These are phyloP conservation scores for Julus scanicus DNA, from an alignment of 2,888 invertebrate species.

Conservation along the genomic window DNA sequence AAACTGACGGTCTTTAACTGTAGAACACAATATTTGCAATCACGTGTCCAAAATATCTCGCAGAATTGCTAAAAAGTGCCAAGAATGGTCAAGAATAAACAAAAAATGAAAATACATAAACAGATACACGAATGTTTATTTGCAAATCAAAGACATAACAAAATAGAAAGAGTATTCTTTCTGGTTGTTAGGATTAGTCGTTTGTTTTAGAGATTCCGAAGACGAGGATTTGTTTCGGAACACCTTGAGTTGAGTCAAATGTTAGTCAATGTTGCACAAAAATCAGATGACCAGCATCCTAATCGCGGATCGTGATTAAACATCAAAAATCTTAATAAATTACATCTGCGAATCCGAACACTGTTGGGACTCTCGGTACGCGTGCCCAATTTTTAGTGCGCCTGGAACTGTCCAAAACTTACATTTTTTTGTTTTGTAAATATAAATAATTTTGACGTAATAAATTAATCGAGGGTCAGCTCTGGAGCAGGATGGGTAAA, in stretches of 20 bases:
- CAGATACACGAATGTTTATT: background rate
- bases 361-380: background rate
- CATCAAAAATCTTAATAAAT: background rate
- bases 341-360: background rate
- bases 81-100: no score
- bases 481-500: background rate
- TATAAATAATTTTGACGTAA: slow-evolving; percentile 21
- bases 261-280: slow-evolving; percentile 11
- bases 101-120: background rate
- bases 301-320: background rate
- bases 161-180: background rate
- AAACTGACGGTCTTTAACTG: background rate
- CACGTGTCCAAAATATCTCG: background rate
- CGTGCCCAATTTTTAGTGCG: background rate
- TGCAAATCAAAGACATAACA: slow-evolving; percentile 21
- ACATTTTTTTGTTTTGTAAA: background rate
- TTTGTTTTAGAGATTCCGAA: background rate
- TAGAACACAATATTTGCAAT: background rate
- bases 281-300: background rate
- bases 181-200: background rate
- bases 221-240: background rate
- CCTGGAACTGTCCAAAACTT: background rate
- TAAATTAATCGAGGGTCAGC: slow-evolving; percentile 4
- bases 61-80: background rate
- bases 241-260: background rate